These are phyloP conservation scores for Casuarius casuarius DNA, from an alignment of 2,113 vertebrate species.

Conservation along the genomic window DNA sequence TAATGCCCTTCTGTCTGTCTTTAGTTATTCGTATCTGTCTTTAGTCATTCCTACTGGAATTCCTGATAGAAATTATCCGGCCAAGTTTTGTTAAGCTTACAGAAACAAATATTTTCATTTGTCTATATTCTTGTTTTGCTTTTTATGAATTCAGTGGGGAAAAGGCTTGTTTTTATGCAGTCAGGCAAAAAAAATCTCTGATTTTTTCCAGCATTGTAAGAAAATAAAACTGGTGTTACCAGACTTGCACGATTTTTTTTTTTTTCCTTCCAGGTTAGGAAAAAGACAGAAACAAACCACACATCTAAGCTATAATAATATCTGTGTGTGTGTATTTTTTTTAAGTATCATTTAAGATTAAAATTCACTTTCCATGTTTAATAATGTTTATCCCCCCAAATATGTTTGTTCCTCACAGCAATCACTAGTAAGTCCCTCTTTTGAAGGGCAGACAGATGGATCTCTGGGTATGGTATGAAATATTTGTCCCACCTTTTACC, in stretches of 20 bases:
- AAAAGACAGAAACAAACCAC: too few species aligned
- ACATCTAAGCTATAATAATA: too few species aligned
- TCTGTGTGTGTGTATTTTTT: too few species aligned
- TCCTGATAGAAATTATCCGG: background rate
- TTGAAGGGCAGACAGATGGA: background rate
- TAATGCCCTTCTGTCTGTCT: background rate
- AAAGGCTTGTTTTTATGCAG: background rate
- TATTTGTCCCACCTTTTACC: constrained; percentile 8
- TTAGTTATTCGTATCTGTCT: background rate
- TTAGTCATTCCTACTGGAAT: background rate
- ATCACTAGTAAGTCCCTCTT: background rate
- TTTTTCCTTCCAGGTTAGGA: too few species aligned
- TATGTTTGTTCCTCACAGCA: background rate
- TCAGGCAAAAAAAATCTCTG: too few species aligned
- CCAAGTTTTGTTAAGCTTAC: background rate
- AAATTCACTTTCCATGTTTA: background rate
- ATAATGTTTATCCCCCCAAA: background rate
- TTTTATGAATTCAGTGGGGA: background rate
- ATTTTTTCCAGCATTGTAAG: background rate
- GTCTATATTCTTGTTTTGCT: background rate
- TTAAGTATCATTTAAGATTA: background rate
- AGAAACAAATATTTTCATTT: background rate
- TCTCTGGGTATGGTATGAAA: background rate
- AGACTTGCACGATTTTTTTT: background rate
- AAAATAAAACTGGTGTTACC: background rate